Base-by-base conservation (phyloP, 2,888 invertebrate genomes). In the Punctoribates punctum region DNA sequence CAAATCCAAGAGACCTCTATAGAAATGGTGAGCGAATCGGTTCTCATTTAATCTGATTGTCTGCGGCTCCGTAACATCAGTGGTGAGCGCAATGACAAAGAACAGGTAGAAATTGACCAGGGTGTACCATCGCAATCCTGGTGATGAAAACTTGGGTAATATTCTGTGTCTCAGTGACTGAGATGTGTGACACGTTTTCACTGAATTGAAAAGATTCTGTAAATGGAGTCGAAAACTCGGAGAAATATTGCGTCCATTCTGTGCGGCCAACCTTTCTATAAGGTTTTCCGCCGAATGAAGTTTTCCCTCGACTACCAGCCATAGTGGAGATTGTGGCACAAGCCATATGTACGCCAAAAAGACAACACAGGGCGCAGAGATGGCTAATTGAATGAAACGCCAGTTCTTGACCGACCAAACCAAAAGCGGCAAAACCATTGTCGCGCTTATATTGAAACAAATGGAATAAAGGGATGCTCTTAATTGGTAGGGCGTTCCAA, bases 381-480 rank as follows among this genome's bases (percentile, higher is more conserved):
- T 77, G 8, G 80, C 79, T 17, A 80, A 54, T 51, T 80, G 80
- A 15, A 79, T 77, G 74, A 79, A 80, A 13, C 80, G 77, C 80
- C 80, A 80, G 25, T 79, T 77, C 11, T 76, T 67, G n/a, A 80
- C 78, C n/a, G 78, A 76, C 78, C 79, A 79, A 17, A 79, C 73
- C 20, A 80, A 62, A 15, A 80, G 46, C 15, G 80, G 78, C n/a
- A 80, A 23, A 17, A 75, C 42, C 15, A 80, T 73, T 17, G 77
- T 48, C 0, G 79, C 77, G 1, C 77, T 25, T 11, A 79, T 77
- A 29, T 73, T 72, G n/a, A 80, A 79, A 6, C 76, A 57, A 17
- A 74, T 62, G 42, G 77, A 65, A 15, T 67, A 77, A 8, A 79
- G 65, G 5, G 74, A 74, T 1, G 78, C 77, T 76, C 77, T 77